A percentile compares a stretch with the other conserved stretches of the same genome.
Conservation (phyloP, 2,113 vertebrate species). For the Typhlomys cinereus region DNA sequence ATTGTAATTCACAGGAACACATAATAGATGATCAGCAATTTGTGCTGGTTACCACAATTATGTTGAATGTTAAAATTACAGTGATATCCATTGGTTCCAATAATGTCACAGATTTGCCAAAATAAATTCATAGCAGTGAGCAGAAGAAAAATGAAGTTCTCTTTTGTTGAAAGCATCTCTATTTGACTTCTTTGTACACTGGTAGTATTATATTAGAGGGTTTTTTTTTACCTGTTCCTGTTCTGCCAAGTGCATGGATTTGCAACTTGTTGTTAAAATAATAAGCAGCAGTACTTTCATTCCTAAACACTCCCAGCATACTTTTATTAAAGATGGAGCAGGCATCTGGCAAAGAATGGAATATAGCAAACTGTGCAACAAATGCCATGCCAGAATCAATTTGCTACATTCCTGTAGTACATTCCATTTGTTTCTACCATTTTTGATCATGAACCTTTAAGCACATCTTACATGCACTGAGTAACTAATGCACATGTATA, state of each 20-base stretch:
- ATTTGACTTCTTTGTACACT: slow-evolving; percentile 47
- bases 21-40: neutral
- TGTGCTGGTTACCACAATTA: neutral
- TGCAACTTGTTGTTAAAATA: neutral
- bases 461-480: neutral
- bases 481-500: neutral
- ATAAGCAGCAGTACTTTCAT: neutral
- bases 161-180: neutral
- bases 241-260: neutral
- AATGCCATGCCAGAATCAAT: slow-evolving; percentile 62
- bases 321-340: slow-evolving; percentile 60
- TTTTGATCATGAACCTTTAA: neutral
- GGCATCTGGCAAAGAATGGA: neutral
- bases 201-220: slow-evolving; percentile 44
- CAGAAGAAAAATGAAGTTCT: neutral
- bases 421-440: neutral
- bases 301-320: slow-evolving; percentile 27
- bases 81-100: neutral
- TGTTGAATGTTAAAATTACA: neutral
- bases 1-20: neutral
- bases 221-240: slow-evolving; percentile 23
- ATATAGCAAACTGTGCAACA: slow-evolving; percentile 48
- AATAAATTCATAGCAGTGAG: neutral
- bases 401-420: neutral
- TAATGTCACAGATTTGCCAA: neutral